Evolutionary conservation across 2,113 vertebrate species (phyloP).

Genomic region (Agelaius phoeniceus): DNA sequence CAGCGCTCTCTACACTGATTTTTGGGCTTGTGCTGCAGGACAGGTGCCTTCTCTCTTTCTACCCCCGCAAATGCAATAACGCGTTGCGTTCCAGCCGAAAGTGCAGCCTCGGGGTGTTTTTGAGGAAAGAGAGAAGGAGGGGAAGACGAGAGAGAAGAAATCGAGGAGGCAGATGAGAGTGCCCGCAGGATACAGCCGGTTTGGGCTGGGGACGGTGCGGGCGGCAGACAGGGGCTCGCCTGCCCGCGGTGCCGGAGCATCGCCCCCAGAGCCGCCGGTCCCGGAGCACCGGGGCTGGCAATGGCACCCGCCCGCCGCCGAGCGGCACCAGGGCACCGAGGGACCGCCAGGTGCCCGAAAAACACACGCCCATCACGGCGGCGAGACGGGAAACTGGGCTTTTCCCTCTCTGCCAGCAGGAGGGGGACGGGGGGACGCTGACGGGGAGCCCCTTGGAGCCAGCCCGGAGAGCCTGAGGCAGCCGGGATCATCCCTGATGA

Average conservation of each 20-base stretch:
- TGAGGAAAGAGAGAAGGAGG: background rate
- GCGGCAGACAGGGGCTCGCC: rapidly evolving
- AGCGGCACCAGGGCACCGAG: background rate
- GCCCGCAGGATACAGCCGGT: too few species aligned
- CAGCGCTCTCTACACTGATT: background rate
- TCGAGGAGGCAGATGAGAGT: rapidly evolving
- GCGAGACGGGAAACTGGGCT: background rate
- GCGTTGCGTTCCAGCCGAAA: rapidly evolving
- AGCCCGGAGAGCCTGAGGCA: background rate
- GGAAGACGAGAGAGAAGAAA: background rate
- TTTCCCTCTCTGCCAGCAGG: background rate
- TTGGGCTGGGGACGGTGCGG: rapidly evolving
- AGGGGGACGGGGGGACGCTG: too few species aligned
- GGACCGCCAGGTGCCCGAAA: rapidly evolving
- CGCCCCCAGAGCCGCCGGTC: background rate
- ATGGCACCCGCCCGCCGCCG: background rate
- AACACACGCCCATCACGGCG: rapidly evolving
- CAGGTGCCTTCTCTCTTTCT: background rate
- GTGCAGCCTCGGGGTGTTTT: background rate
- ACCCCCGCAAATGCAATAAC: rapidly evolving
- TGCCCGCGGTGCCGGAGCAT: too few species aligned
- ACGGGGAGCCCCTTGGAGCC: background rate
- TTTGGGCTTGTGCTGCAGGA: background rate
- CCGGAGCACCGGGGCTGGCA: background rate
- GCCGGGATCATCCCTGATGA: too few species aligned